Evolutionary conservation across 2,113 vertebrate genomes (phyloP).

Genomic region (Amia ocellicauda): DNA sequence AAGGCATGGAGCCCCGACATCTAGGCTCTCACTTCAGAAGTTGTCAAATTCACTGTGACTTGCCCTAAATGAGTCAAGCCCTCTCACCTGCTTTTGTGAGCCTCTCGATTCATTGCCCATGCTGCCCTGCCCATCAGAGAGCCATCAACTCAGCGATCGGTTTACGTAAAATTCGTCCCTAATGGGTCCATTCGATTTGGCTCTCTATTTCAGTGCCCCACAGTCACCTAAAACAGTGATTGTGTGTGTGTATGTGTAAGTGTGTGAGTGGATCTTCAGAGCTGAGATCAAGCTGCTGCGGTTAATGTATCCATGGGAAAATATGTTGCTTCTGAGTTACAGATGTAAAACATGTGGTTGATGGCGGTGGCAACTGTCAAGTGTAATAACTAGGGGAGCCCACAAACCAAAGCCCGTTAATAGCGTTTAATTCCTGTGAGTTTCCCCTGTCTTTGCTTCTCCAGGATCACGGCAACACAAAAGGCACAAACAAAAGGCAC

Average conservation of each 20-base stretch:
- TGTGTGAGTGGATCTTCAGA: not conserved
- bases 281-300: not conserved
- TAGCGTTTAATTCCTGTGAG: slow-evolving; percentile 20
- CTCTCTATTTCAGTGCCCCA: slow-evolving; percentile 13
- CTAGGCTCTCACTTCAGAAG: no score
- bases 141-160: no score
- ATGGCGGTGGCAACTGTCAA: not conserved
- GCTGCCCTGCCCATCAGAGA: not conserved
- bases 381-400: slow-evolving; percentile 8
- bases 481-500: slow-evolving; percentile 28
- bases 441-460: slow-evolving; percentile 13
- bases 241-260: no score
- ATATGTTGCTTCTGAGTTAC: not conserved
- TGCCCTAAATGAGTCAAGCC: no score
- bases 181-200: not conserved
- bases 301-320: not conserved
- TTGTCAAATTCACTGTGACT: no score
- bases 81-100: no score
- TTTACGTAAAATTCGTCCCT: not conserved
- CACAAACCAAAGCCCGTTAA: slow-evolving; percentile 27
- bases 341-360: not conserved
- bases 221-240: not conserved
- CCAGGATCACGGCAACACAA: slow-evolving; percentile 31
- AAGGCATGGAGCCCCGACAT: slow-evolving; percentile 4
- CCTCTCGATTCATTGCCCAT: no score